A percentile compares a stretch with the other conserved stretches of the same genome.
These are phyloP conservation scores for Polypterus bichir DNA, from an alignment of 2,113 vertebrate genomes.

Conservation along the genomic window DNA sequence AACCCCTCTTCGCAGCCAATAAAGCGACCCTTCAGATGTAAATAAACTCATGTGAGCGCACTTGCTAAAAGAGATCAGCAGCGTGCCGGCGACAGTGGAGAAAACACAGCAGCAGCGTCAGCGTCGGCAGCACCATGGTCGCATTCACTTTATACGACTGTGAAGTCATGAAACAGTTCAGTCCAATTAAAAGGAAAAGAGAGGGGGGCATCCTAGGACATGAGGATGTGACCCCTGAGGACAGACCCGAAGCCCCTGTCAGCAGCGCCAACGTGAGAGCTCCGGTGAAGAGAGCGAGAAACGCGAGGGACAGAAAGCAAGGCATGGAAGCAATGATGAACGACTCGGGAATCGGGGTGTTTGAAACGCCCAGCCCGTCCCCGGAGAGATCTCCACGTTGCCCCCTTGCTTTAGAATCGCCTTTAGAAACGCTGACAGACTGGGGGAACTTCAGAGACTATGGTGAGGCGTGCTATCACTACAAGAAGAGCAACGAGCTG, in stretches of 20 bases:
- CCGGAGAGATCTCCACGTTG: slow-evolving; percentile 4
- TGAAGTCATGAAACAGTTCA: slow-evolving; percentile 1
- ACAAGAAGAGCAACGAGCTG: slow-evolving; percentile 56
- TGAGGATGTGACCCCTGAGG: slow-evolving; percentile 20
- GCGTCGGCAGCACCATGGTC: slow-evolving; percentile 27
- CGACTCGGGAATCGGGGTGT: slow-evolving; percentile 63
- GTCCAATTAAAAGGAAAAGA: slow-evolving; percentile 23
- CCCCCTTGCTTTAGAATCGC: slow-evolving; percentile 3
- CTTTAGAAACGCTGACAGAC: slow-evolving; percentile 15
- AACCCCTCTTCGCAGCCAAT: slow-evolving; percentile 23
- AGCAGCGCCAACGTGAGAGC: slow-evolving; percentile 24
- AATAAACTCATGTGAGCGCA: slow-evolving; percentile 14
- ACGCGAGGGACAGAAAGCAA: slow-evolving; percentile 42
- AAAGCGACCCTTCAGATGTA: slow-evolving; percentile 11
- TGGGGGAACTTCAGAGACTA: slow-evolving; percentile 63
- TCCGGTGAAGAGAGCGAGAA: slow-evolving; percentile 32
- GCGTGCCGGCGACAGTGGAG: not conserved
- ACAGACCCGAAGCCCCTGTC: not conserved
- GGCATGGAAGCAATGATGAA: slow-evolving; percentile 36
- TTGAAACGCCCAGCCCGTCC: slow-evolving; percentile 29
- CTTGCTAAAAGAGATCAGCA: not conserved
- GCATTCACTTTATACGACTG: slow-evolving; percentile 16
- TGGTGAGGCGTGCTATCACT: slow-evolving; percentile 65
- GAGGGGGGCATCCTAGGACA: not conserved
- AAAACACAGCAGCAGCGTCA: slow-evolving; percentile 9